Percentiles rank a stretch among this genome's conserved stretches.
These are phyloP conservation scores for Octopus bimaculoides DNA, from an alignment of 1,140 invertebrate genomes.

Conservation along the genomic window DNA sequence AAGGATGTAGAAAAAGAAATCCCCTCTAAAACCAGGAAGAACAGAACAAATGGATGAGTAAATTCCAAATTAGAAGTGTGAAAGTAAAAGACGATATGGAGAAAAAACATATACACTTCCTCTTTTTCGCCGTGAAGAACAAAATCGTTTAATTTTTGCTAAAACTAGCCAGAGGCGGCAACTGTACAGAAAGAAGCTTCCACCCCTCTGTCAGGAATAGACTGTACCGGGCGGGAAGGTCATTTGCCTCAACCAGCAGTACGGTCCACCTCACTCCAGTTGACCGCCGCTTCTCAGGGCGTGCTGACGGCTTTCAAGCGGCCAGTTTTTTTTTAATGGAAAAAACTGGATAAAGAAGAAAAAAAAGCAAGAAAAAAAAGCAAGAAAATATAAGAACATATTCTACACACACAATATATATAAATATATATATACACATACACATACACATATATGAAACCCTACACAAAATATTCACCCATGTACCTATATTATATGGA, in stretches of 20 bases:
- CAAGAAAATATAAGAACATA: too few species aligned
- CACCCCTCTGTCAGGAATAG: slow-evolving; percentile 41
- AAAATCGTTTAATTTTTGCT: too few species aligned
- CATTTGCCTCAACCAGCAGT: slow-evolving; percentile 42
- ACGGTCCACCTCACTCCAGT: slow-evolving; percentile 43
- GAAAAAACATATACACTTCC: slow-evolving; percentile 27
- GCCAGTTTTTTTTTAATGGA: not conserved
- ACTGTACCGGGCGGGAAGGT: slow-evolving; percentile 42
- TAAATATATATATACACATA: too few species aligned
- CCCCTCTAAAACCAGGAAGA: too few species aligned
- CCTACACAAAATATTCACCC: too few species aligned
- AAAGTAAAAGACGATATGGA: slow-evolving; percentile 25
- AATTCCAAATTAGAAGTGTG: not conserved
- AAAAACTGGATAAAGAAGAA: too few species aligned
- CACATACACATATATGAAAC: too few species aligned
- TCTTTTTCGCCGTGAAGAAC: too few species aligned
- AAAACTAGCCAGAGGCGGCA: slow-evolving; percentile 22
- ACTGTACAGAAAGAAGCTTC: slow-evolving; percentile 25
- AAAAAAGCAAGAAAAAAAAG: too few species aligned
- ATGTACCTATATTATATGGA: too few species aligned
- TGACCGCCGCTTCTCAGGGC: slow-evolving; percentile 42
- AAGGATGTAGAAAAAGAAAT: not conserved
- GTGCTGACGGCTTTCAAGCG: slow-evolving; percentile 26
- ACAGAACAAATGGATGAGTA: not conserved
- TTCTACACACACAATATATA: too few species aligned